Evolutionary conservation across 1,140 invertebrate species (phyloP).

Genomic region (Apis laboriosa): DNA sequence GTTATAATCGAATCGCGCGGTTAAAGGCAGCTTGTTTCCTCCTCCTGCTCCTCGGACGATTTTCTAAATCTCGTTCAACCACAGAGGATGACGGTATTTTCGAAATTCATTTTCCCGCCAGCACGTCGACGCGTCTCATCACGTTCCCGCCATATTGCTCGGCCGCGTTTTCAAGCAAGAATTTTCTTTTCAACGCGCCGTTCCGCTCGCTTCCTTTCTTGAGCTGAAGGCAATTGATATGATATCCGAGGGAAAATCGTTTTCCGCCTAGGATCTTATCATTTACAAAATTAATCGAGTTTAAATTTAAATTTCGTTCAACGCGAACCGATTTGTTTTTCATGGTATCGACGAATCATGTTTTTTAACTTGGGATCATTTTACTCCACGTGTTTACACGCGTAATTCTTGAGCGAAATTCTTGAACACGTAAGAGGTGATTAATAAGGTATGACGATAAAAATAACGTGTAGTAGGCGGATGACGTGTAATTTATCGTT

Average conservation of each 20-base stretch:
- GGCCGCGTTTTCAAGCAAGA: background rate
- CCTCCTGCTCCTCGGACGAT: background rate
- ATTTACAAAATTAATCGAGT: background rate
- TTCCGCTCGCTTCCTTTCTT: background rate
- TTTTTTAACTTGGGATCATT: too few species aligned
- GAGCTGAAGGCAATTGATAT: background rate
- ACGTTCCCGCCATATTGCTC: background rate
- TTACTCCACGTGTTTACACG: too few species aligned
- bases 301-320: background rate
- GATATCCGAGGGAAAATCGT: background rate
- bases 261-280: background rate
- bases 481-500: background rate
- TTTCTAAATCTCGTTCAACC: slow-evolving; percentile 23
- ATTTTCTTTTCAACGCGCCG: slow-evolving; percentile 2
- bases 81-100: background rate
- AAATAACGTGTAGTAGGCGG: background rate
- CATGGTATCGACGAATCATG: background rate
- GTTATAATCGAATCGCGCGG: slow-evolving; percentile 21
- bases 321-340: too few species aligned
- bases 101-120: slow-evolving; percentile 15
- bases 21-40: background rate
- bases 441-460: background rate
- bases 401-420: too few species aligned
- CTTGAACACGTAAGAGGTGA: background rate
- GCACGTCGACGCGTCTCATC: background rate